Base-by-base conservation (phyloP, 1,140 invertebrate genomes). In the Coboldia fuscipes region DNA sequence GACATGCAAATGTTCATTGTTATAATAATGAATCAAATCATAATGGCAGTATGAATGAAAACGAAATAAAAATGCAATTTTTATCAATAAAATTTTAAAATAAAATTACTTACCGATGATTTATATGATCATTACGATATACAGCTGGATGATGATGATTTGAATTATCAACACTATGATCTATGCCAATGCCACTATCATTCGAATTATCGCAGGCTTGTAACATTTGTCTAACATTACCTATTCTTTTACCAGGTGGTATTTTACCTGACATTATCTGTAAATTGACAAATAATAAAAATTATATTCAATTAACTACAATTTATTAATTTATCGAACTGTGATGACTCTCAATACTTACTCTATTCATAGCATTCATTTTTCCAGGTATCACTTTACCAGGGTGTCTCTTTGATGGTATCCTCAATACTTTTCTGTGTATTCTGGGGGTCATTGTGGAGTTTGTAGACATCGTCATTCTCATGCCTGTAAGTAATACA, bases 141-240 rank as follows among this genome's bases (percentile, higher is more conserved):
- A 2, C 3, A 16, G 28, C 19, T 35, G 16, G 26, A 21, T 20
- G 26, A 26, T 21, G 26, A 21, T 21, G 15, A 14, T n/a, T 35
- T 20, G 30, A 14, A n/a, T 6, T 20, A 40, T 62, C 56, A 17
- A 51, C 44, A 37, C 57, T 51, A 35, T 76, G 68, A 46, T 78
- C 75, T 32, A 75, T 76, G 17, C 78, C 78, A 33, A 83, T 63
- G 15, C 78, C 78, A 38, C 78, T 82, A 49, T 84, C 79, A 58
- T 81, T 82, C 20, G 77, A 82, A 58, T 79, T 82, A 52, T 82
- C 79, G 49, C 76, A 80, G 20, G 59, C 54, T 21, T 50, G 45
- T 33, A 48, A 51, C 45, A 51, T 49, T 14, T 46, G 52, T 38
- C 48, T 39, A 10, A 6, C 8, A 13, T 44, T 47, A 39, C 49